A percentile compares a stretch with the other conserved stretches of the same genome.
Evolutionary conservation across 1,140 invertebrate genomes (phyloP).

Genomic region (Lucilia cuprina): DNA sequence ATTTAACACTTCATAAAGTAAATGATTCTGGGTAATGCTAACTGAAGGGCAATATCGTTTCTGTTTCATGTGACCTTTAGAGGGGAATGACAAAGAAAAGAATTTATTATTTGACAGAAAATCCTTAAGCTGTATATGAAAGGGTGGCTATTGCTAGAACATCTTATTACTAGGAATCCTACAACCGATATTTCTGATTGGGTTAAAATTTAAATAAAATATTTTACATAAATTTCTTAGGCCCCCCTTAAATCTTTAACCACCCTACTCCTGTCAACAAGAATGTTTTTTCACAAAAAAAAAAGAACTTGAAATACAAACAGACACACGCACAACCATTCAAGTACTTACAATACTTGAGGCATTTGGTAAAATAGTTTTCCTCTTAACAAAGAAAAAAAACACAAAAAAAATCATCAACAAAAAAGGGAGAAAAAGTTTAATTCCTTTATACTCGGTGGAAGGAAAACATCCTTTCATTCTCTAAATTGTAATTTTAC

Average conservation of each 20-base stretch:
- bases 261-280: neutral
- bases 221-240: too few relatives aligned
- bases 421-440: neutral
- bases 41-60: too few relatives aligned
- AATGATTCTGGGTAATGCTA: too few relatives aligned
- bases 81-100: too few relatives aligned
- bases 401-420: neutral
- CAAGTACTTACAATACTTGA: constrained; percentile 1
- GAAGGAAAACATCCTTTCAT: neutral
- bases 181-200: too few relatives aligned
- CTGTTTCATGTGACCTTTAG: too few relatives aligned
- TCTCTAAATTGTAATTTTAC: neutral
- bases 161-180: too few relatives aligned
- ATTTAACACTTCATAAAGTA: neutral
- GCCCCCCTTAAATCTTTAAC: neutral
- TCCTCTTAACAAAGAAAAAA: neutral
- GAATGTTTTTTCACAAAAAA: neutral
- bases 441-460: constrained; percentile 10
- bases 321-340: neutral
- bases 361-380: constrained; percentile 10
- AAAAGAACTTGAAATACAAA: neutral
- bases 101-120: too few relatives aligned
- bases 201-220: too few relatives aligned
- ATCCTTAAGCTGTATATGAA: too few relatives aligned
- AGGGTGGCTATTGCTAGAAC: too few relatives aligned